Evolutionary conservation across 2,888 invertebrate species (phyloP), one percentile per base, ranked within the genome.

Genomic region (Ecliptopera silaceata): DNA sequence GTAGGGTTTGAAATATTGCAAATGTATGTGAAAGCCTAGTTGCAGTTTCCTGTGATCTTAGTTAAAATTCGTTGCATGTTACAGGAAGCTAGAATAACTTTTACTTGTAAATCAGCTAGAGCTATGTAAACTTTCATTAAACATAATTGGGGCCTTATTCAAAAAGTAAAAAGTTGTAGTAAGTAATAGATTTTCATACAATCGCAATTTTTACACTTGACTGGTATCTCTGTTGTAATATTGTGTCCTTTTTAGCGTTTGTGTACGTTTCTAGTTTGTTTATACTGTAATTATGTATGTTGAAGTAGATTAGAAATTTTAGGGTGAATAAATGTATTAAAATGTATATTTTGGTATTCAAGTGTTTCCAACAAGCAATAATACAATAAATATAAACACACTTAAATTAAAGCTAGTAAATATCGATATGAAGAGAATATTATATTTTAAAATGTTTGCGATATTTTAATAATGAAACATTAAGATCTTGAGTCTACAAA

Each of bases 301-400:
- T 45, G 4, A n/a, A 17, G 39, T 39, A 46, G 44, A 12, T 3
- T 45, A 46, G 15, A 50, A 54, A 46, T 47, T 54, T 15, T 44
- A 26, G 11, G 59, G 48, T 44, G n/a, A 31, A 26, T 51, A 17
- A 42, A 31, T 45, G 34, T 58, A 48, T 49, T 18, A 34, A 50
- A 39, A 49, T 53, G 54, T 68, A 58, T 59, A 64, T 63, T 64
- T 60, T 60, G 60, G 36, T 62, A 56, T 46, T 56, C 2, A 58
- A 56, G 34, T 50, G 51, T 56, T 62, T 48, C 39, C 26, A 26
- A 26, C 26, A 26, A 26, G 26, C 4, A 26, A 26, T 26, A 26
- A 26, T 26, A 26, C 26, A 26, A 26, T 26, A n/a, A n/a, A n/a
- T n/a, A n/a, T n/a, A n/a, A n/a, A n/a, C n/a, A n/a, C n/a, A 6